Evolutionary conservation across 2,888 invertebrate species (phyloP), one percentile per base, ranked within the genome.

Genomic region (Tenthredo livida): DNA sequence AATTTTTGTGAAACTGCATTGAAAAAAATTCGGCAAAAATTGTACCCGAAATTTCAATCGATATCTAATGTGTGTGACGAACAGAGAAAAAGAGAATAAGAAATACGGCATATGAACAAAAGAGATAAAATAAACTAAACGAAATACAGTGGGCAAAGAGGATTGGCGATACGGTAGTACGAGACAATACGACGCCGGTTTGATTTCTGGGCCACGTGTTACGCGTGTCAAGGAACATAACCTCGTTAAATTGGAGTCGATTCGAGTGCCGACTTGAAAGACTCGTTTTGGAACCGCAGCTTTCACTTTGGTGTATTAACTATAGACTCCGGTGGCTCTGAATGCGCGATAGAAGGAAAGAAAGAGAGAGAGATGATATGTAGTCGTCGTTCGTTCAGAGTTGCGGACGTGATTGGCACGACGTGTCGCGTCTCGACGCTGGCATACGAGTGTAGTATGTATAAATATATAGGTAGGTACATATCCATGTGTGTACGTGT

Each of bases 181-280:
- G 43, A 75, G 75, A 75, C 75, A 50, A 75, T 75, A 47, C 43
- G 43, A 75, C 75, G 43, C 43, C 75, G n/a, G 25, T 75, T 75
- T 25, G 75, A 75, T 75, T 50, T 75, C 47, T 47, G 75, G 29
- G 75, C 43, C 75, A 75, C 75, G 75, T 25, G 75, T 75, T 75
- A 75, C 75, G 47, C 43, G 47, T 75, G 70, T 37, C 33, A 72
- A 72, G 70, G 70, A 72, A 72, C 70, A 40, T 72, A 75, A 75
- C 75, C 75, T 75, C 75, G 75, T 75, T 75, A 25, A 47, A 73
- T 73, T n/a, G 47, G 40, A 73, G 21, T 37, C 29, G 21, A 70
- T 29, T 37, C 37, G 37, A 58, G 21, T 61, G 5, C 37, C 70
- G 72, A 67, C 33, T 61, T 25, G 61, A 61, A 61, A 61, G 9